Conservation (phyloP, 2,888 invertebrate species). For the Polyommatus icarus region DNA sequence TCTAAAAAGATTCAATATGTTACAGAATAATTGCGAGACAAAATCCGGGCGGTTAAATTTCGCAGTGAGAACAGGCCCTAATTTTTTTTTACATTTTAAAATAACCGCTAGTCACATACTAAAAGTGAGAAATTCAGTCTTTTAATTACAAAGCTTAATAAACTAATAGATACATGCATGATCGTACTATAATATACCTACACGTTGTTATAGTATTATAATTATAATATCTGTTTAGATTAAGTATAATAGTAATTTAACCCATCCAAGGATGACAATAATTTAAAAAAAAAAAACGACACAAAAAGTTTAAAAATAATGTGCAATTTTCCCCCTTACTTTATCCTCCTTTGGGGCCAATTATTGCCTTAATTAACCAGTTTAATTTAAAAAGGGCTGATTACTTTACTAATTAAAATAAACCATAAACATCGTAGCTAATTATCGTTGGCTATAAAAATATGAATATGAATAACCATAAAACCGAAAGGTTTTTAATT, state of each 20-base stretch:
- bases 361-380: neutral
- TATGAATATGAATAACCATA: neutral
- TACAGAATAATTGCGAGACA: too few relatives aligned
- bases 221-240: too few relatives aligned
- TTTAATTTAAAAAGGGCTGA: neutral
- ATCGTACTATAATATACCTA: too few relatives aligned
- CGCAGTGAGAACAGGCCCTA: too few relatives aligned
- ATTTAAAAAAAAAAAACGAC: neutral
- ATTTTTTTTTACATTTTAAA: too few relatives aligned
- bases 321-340: neutral
- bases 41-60: too few relatives aligned
- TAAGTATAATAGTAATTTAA: neutral
- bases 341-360: neutral
- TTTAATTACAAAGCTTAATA: too few relatives aligned
- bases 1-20: too few relatives aligned
- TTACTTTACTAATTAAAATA: neutral
- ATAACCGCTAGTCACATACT: too few relatives aligned
- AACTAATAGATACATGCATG: too few relatives aligned
- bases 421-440: neutral
- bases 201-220: too few relatives aligned
- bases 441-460: neutral
- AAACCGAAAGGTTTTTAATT: neutral
- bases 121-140: too few relatives aligned
- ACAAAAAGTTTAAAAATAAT: neutral
- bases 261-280: neutral